These are phyloP conservation scores for Plagiodera versicolora DNA, from an alignment of 2,888 invertebrate genomes.

Conservation along the genomic window DNA sequence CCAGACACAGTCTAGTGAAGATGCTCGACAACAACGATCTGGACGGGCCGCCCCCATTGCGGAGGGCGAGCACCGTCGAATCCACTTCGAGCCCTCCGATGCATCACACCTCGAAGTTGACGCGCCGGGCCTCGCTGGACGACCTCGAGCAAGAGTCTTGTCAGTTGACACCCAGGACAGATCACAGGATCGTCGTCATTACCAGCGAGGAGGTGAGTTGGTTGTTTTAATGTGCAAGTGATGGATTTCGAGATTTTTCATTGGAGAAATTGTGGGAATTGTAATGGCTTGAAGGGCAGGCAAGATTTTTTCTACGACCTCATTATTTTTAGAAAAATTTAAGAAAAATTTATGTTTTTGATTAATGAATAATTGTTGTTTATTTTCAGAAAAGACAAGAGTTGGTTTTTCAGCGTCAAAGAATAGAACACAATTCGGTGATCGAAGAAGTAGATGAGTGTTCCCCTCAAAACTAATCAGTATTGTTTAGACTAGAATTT, in stretches of 20 bases:
- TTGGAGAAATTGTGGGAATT: no score
- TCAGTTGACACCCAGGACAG: conserved; percentile 77
- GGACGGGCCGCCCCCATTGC: conserved; percentile 72
- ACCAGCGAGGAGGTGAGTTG: conserved; percentile 70
- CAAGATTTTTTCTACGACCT: no score
- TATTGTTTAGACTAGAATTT: not conserved
- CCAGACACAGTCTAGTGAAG: conserved; percentile 75
- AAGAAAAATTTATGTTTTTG: no score
- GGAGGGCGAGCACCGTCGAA: conserved; percentile 57
- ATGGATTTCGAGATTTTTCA: no score
- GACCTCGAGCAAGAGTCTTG: conserved; percentile 82
- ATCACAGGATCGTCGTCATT: conserved; percentile 77
- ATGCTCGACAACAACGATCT: conserved; percentile 71
- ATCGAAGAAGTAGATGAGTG: conserved; percentile 67
- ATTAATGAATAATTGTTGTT: conserved; percentile 4
- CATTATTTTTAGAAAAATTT: no score
- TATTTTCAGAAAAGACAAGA: conserved; percentile 61
- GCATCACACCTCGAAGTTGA: conserved; percentile 57
- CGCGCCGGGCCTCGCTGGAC: conserved; percentile 74
- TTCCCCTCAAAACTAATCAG: conserved; percentile 56
- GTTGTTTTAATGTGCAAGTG: not conserved
- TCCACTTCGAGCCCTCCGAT: conserved; percentile 40
- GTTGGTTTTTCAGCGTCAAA: conserved; percentile 60
- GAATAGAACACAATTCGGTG: conserved; percentile 71
- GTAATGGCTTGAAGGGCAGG: no score